A percentile compares a stretch with the other conserved stretches of the same genome.
Conservation (phyloP, 2,888 invertebrate species). For the Melanostoma mellinum region DNA sequence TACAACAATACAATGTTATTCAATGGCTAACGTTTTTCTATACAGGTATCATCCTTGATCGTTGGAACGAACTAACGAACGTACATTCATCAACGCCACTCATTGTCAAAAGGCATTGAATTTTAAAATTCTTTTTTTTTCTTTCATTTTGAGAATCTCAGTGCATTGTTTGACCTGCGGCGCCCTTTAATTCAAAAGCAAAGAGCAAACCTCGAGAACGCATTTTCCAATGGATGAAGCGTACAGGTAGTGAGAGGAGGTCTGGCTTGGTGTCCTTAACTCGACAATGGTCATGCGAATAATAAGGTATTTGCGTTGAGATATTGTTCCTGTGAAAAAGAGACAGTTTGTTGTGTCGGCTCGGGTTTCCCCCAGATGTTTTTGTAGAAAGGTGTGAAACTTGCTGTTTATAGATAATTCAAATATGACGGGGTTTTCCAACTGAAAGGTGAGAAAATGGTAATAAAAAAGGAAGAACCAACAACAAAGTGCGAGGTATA, state of each 20-base stretch:
- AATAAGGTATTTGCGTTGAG: conserved; percentile 70
- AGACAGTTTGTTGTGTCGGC: conserved; percentile 64
- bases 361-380: conserved; percentile 69
- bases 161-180: conserved; percentile 77
- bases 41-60: conserved; percentile 45
- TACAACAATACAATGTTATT: conserved; percentile 69
- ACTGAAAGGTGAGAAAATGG: conserved; percentile 65
- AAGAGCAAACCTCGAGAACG: conserved; percentile 54
- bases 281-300: conserved; percentile 67
- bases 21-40: conserved; percentile 57
- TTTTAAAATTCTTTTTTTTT: conserved; percentile 33
- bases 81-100: conserved; percentile 72
- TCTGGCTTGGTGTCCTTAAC: conserved; percentile 51
- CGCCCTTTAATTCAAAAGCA: conserved; percentile 75
- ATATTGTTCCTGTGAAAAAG: conserved; percentile 68
- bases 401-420: conserved; percentile 73
- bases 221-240: conserved; percentile 54
- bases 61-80: conserved; percentile 1
- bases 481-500: conserved; percentile 61
- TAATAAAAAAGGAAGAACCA: conserved; percentile 58
- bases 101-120: conserved; percentile 60
- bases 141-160: conserved; percentile 39
- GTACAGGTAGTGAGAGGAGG: conserved; percentile 44
- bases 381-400: conserved; percentile 74
- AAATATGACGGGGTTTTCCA: conserved; percentile 71